Percentiles rank a stretch among this genome's conserved stretches.
These are phyloP conservation scores for Siniperca obscura DNA, from an alignment of 2,797 vertebrate species.

Conservation along the genomic window DNA sequence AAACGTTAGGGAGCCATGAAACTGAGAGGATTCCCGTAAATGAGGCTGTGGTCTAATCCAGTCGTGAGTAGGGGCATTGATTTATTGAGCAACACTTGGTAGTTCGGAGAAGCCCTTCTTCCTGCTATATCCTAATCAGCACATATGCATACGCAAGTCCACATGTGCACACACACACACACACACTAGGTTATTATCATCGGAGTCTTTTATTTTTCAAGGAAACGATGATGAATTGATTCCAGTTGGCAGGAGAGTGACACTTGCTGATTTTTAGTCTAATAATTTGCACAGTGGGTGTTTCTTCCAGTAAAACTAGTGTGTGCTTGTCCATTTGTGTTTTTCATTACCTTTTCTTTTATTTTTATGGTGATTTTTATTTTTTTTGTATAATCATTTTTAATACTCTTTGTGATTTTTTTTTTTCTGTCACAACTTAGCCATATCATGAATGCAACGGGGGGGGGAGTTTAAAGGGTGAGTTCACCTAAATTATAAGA, in stretches of 20 bases:
- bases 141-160: slow-evolving; percentile 19
- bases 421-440: neutral
- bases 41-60: slow-evolving; percentile 73
- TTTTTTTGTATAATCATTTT: neutral
- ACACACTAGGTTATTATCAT: slow-evolving; percentile 20
- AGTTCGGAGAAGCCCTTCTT: slow-evolving; percentile 54
- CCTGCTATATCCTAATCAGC: slow-evolving; percentile 61
- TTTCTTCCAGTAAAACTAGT: neutral
- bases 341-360: neutral
- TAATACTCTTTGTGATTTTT: neutral
- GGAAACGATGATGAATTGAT: slow-evolving; percentile 14
- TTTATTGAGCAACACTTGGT: slow-evolving; percentile 76
- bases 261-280: neutral
- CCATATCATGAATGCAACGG: neutral
- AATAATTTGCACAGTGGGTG: slow-evolving; percentile 6
- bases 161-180: neutral
- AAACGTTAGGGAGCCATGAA: slow-evolving; percentile 39
- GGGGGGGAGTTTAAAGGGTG: neutral
- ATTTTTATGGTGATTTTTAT: neutral
- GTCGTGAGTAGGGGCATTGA: slow-evolving; percentile 74
- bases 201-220: slow-evolving; percentile 12
- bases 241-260: slow-evolving; percentile 18
- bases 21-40: slow-evolving; percentile 58
- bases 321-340: neutral
- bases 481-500: neutral